A percentile compares a stretch with the other conserved stretches of the same genome.
phyloP scores from a whole-genome alignment of 2,888 invertebrate species.

The Erebia aethiops region DNA sequence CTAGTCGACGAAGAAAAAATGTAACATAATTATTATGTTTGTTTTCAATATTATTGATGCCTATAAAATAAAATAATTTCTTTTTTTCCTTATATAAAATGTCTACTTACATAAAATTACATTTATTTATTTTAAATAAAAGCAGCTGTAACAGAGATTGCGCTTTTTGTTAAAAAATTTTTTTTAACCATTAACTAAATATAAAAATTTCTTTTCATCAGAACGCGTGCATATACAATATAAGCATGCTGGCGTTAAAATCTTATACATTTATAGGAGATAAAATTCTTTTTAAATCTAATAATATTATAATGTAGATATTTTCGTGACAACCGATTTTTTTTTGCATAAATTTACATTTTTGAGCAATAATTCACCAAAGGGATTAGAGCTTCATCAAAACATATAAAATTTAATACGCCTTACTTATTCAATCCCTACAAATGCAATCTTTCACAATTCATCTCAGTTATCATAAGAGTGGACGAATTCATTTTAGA shows the following conservation, averaged over 20 bases:
- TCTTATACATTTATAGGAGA: constrained; percentile 67
- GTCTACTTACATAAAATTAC: background rate
- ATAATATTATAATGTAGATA: constrained; percentile 50
- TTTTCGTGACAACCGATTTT: constrained; percentile 60
- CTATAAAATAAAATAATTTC: background rate
- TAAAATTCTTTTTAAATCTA: constrained; percentile 61
- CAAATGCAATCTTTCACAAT: constrained; percentile 26
- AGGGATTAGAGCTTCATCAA: constrained; percentile 24
- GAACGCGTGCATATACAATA: constrained; percentile 78
- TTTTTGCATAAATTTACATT: constrained; percentile 45
- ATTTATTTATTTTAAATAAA: background rate
- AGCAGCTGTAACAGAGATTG: constrained; percentile 1
- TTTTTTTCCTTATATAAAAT: background rate
- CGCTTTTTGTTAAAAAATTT: constrained; percentile 1
- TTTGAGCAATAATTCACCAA: constrained; percentile 62
- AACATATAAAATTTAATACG: constrained; percentile 12
- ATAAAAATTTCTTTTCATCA: constrained; percentile 32
- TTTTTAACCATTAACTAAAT: background rate
- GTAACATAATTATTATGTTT: background rate
- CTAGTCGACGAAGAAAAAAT: too few relatives aligned
- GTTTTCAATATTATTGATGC: background rate
- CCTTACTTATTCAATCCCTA: constrained; percentile 15
- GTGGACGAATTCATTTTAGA: constrained; percentile 41
- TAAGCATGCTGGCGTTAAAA: constrained; percentile 75
- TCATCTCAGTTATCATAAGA: constrained; percentile 31